Evolutionary conservation across 2,888 invertebrate genomes (phyloP).

Genomic region (Elaeidobius kamerunicus): DNA sequence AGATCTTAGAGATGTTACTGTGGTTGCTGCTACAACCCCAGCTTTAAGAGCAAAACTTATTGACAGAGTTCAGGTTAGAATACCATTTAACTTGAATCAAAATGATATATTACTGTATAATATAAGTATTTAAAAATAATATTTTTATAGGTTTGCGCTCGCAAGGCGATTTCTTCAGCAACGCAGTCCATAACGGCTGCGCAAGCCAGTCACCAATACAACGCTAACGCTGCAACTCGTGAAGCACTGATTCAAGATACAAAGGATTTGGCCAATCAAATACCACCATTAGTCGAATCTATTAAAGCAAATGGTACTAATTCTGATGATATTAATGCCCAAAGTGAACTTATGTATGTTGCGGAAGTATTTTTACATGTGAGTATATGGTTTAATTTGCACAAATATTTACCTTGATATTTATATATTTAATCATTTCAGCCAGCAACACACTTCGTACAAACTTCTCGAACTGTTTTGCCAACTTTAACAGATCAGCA

Average conservation of each 20-base stretch:
- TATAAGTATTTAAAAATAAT: neutral
- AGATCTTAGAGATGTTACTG: slow-evolving; percentile 86
- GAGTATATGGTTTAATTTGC: slow-evolving; percentile 37
- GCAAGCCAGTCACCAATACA: slow-evolving; percentile 75
- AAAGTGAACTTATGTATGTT: slow-evolving; percentile 77
- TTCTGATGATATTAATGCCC: slow-evolving; percentile 72
- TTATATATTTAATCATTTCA: slow-evolving; percentile 40
- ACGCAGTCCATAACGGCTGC: slow-evolving; percentile 90
- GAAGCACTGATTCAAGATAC: slow-evolving; percentile 75
- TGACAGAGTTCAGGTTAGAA: slow-evolving; percentile 53
- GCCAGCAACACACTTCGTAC: slow-evolving; percentile 68
- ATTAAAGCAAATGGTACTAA: slow-evolving; percentile 66
- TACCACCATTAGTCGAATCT: slow-evolving; percentile 79
- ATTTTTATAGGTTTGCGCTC: slow-evolving; percentile 60
- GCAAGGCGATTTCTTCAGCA: slow-evolving; percentile 82
- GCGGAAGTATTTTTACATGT: slow-evolving; percentile 82
- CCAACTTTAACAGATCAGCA: slow-evolving; percentile 80
- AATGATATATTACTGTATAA: slow-evolving; percentile 38
- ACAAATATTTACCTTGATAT: slow-evolving; percentile 11
- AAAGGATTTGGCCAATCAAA: slow-evolving; percentile 68
- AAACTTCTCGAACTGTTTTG: slow-evolving; percentile 75
- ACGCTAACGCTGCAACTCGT: slow-evolving; percentile 64
- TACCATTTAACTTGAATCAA: neutral
- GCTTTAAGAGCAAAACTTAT: slow-evolving; percentile 72
- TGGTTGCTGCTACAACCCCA: slow-evolving; percentile 76